Evolutionary conservation across 1,140 invertebrate species (phyloP).

Genomic region (Spodoptera frugiperda): DNA sequence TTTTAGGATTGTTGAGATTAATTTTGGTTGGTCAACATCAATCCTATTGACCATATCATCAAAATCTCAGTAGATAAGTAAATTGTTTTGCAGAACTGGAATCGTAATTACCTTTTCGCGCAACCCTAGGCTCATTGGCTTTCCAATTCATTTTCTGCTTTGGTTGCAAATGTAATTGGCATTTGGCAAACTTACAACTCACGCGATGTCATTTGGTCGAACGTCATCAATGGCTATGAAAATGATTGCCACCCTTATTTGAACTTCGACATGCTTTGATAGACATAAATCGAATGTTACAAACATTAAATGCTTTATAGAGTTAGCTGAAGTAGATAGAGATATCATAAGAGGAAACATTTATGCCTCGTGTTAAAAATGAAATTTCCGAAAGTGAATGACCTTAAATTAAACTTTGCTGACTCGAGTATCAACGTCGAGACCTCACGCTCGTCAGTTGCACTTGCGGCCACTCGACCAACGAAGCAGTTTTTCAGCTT

Average conservation of each 20-base stretch:
- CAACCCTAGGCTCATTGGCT: constrained; percentile 17
- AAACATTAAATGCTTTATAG: too few relatives aligned
- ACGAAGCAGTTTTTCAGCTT: background rate
- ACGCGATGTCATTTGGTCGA: constrained; percentile 19
- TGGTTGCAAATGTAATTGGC: constrained; percentile 16
- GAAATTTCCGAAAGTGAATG: too few relatives aligned
- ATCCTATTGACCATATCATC: too few relatives aligned
- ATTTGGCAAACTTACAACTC: constrained; percentile 13
- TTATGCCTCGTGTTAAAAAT: background rate
- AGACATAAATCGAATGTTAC: too few relatives aligned
- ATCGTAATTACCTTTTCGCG: constrained; percentile 16
- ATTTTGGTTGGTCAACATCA: too few relatives aligned
- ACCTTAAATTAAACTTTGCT: too few relatives aligned
- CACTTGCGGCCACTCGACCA: too few relatives aligned
- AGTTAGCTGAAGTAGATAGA: too few relatives aligned
- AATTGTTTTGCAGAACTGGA: background rate
- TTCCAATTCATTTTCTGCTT: background rate
- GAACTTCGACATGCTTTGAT: background rate
- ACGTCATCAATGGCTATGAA: constrained; percentile 26
- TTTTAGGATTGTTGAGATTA: too few relatives aligned
- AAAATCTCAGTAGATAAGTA: too few relatives aligned
- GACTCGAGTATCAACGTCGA: too few relatives aligned
- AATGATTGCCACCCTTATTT: constrained; percentile 23
- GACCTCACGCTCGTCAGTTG: too few relatives aligned
- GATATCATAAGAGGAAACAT: background rate